phyloP scores from a whole-genome alignment of 2,113 vertebrate species.

The Oncorhynchus nerka region DNA sequence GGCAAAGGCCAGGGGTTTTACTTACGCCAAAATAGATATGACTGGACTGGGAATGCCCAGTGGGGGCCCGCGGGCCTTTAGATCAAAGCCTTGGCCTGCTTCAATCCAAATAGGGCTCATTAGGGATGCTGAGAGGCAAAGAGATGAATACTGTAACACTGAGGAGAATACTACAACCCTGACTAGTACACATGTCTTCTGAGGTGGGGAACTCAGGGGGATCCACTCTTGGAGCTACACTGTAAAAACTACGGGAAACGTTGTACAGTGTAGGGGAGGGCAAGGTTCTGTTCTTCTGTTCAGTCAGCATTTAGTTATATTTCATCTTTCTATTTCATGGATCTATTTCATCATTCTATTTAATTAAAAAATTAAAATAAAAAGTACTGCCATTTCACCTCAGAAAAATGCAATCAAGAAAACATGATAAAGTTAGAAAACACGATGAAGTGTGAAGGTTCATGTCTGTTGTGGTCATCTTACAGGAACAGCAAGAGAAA shows the following conservation, averaged over 20 bases:
- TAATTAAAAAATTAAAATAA: too few relatives aligned
- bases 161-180: background rate
- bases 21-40: too few relatives aligned
- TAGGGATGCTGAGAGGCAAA: background rate
- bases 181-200: background rate
- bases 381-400: background rate
- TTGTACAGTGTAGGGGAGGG: background rate
- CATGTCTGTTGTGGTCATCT: too few relatives aligned
- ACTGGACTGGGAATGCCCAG: too few relatives aligned
- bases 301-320: too few relatives aligned
- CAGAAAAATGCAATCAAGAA: too few relatives aligned
- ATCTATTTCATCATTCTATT: too few relatives aligned
- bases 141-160: background rate
- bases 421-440: too few relatives aligned
- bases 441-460: too few relatives aligned
- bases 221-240: background rate
- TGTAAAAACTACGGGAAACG: too few relatives aligned
- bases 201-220: background rate
- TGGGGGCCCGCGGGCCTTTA: background rate
- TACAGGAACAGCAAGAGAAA: too few relatives aligned
- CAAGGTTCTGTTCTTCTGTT: background rate
- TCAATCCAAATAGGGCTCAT: background rate
- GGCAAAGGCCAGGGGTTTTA: background rate
- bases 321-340: too few relatives aligned
- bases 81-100: slow-evolving; percentile 3